Evolutionary conservation across 1,140 invertebrate species (phyloP).

Genomic region (Apis florea): DNA sequence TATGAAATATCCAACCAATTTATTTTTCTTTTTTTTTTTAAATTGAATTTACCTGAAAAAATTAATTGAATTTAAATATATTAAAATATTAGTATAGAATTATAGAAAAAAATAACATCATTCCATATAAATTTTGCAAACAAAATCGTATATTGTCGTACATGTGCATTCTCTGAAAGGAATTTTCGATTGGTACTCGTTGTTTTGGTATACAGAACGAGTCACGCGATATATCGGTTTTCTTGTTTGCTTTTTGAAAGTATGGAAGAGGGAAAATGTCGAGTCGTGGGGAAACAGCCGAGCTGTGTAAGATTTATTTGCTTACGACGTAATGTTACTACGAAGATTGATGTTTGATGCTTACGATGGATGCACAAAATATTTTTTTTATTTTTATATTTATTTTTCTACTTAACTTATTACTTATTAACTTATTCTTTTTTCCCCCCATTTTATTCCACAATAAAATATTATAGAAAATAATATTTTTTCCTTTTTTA

Average conservation of each 20-base stretch:
- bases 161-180: neutral
- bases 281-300: neutral
- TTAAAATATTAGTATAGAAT: no score
- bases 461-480: neutral
- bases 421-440: no score
- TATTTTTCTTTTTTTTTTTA: no score
- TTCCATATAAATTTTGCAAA: neutral
- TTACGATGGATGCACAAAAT: neutral
- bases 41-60: no score
- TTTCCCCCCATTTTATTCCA: neutral
- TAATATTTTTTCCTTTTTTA: no score
- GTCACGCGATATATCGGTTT: neutral
- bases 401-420: neutral
- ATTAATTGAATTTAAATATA: no score
- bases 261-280: neutral
- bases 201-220: neutral
- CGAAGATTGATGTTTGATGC: neutral
- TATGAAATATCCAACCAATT: no score
- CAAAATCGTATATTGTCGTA: neutral
- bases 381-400: neutral
- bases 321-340: neutral
- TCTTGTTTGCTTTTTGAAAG: neutral
- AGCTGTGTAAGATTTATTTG: slow-evolving; percentile 4
- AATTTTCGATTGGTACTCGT: neutral
- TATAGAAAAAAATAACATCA: slow-evolving; percentile 24